phyloP scores from a whole-genome alignment of 2,797 vertebrate genomes.

The Schizothorax lantsangensis region DNA sequence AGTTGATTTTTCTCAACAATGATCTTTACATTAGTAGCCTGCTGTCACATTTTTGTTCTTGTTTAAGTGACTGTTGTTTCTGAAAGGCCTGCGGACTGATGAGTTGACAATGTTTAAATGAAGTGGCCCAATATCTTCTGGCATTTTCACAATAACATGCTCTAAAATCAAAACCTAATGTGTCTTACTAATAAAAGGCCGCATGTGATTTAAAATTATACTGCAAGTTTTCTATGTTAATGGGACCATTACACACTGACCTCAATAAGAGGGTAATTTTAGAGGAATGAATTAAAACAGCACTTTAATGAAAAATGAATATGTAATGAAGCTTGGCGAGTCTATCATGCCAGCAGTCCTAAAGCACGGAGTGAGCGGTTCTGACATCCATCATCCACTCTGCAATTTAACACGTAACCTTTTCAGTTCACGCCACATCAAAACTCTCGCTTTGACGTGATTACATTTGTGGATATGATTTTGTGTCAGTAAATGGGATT shows the following conservation, averaged over 20 bases:
- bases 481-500: slow-evolving; percentile 27
- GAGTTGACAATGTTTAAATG: slow-evolving; percentile 3
- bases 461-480: slow-evolving; percentile 43
- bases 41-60: not conserved
- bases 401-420: slow-evolving; percentile 43
- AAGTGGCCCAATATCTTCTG: slow-evolving; percentile 10
- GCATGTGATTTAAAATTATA: slow-evolving; percentile 32
- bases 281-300: slow-evolving; percentile 54
- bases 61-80: not conserved
- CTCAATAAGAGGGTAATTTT: slow-evolving; percentile 54
- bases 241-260: slow-evolving; percentile 50
- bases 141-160: slow-evolving; percentile 24
- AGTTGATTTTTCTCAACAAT: not conserved
- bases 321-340: slow-evolving; percentile 48
- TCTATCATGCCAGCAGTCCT: slow-evolving; percentile 39
- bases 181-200: slow-evolving; percentile 38
- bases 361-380: slow-evolving; percentile 18
- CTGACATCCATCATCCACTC: slow-evolving; percentile 48
- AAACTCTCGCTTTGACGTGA: slow-evolving; percentile 39
- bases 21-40: slow-evolving; percentile 2
- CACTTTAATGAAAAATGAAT: slow-evolving; percentile 55
- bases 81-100: slow-evolving; percentile 5
- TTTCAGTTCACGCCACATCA: slow-evolving; percentile 46
- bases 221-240: slow-evolving; percentile 35
- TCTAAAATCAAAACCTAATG: slow-evolving; percentile 20